phyloP scores from a whole-genome alignment of 2,113 vertebrate species.

The Alces alces region DNA sequence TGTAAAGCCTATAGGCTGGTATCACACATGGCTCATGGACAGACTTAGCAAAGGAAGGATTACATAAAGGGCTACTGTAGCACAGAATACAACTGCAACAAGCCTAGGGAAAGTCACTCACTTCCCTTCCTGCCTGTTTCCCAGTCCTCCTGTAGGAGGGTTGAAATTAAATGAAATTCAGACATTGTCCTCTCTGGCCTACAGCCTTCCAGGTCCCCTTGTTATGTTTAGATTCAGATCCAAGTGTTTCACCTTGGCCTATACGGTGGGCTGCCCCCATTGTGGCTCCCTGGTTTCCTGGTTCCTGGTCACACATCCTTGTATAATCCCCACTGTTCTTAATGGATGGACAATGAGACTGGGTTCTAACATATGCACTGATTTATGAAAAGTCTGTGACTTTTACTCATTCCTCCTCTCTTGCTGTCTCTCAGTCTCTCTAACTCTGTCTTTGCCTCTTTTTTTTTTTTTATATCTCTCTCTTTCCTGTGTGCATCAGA shows the following conservation, averaged over 20 bases:
- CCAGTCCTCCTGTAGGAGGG: not conserved
- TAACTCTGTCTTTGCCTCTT: not conserved
- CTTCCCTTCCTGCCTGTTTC: not conserved
- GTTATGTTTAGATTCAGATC: not conserved
- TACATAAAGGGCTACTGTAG: not conserved
- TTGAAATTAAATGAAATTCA: not conserved
- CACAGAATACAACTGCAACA: not conserved
- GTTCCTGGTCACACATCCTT: not conserved
- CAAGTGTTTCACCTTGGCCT: not conserved
- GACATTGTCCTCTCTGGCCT: no score
- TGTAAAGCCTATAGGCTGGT: not conserved
- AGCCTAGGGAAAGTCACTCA: not conserved
- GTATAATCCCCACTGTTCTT: no score
- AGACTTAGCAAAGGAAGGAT: not conserved
- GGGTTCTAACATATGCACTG: not conserved
- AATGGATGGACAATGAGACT: not conserved
- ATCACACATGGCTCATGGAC: not conserved
- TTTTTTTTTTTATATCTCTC: not conserved
- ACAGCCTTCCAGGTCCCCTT: not conserved
- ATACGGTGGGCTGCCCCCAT: not conserved
- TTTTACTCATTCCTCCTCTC: not conserved
- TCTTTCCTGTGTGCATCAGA: not conserved
- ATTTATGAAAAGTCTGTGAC: not conserved
- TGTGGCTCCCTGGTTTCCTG: not conserved
- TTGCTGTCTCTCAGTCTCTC: not conserved